Percentiles rank a stretch among this genome's conserved stretches.
These are phyloP conservation scores for Telenomus remus DNA, from an alignment of 1,140 invertebrate species.

Conservation along the genomic window DNA sequence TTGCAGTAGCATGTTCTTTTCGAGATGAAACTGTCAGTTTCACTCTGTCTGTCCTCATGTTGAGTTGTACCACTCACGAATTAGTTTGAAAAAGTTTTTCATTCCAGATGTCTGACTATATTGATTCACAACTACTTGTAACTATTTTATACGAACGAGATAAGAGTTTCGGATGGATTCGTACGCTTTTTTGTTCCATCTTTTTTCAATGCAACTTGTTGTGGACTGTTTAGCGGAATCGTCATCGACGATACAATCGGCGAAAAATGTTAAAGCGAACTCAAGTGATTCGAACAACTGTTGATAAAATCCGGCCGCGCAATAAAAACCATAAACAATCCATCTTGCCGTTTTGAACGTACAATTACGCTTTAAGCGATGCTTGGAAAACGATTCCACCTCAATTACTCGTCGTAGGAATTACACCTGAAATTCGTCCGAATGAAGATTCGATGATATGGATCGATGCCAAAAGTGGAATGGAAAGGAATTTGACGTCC, in stretches of 20 bases:
- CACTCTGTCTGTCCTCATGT: too few species aligned
- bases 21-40: too few species aligned
- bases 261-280: not conserved
- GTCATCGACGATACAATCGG: not conserved
- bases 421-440: conserved; percentile 38
- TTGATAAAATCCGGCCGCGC: conserved; percentile 4
- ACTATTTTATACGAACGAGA: not conserved
- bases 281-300: conserved; percentile 3
- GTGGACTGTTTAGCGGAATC: too few species aligned
- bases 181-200: too few species aligned
- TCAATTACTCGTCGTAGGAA: conserved; percentile 45
- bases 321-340: conserved; percentile 34
- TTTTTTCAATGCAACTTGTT: too few species aligned
- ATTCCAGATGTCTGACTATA: too few species aligned
- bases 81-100: too few species aligned
- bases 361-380: conserved; percentile 33
- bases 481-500: conserved; percentile 28
- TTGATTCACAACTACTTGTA: too few species aligned
- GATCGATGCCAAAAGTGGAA: conserved; percentile 44
- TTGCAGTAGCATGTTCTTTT: too few species aligned
- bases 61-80: too few species aligned
- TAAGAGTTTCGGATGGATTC: not conserved
- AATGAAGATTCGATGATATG: conserved; percentile 50
- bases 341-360: conserved; percentile 12
- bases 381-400: conserved; percentile 39